A percentile compares a stretch with the other conserved stretches of the same genome.
phyloP scores from a whole-genome alignment of 2,113 vertebrate species.

The Oreochromis niloticus region DNA sequence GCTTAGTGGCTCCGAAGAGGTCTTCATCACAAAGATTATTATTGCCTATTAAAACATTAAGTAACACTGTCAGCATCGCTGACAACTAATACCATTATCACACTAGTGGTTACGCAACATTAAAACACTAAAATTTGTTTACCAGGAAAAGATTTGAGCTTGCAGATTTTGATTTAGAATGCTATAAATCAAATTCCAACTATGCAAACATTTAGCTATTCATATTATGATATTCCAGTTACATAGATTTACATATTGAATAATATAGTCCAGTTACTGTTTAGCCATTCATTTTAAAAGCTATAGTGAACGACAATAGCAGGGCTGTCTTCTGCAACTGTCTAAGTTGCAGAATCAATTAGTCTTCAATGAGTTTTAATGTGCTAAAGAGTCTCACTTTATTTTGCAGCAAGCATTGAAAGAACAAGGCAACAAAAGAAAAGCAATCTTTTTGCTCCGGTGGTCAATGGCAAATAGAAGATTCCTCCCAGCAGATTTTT shows the following conservation, averaged over 20 bases:
- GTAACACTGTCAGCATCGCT: neutral
- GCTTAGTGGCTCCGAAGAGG: neutral
- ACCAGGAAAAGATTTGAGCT: neutral
- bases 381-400: constrained; percentile 51
- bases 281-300: neutral
- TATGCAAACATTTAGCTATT: neutral
- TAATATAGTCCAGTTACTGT: neutral
- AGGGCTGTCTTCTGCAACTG: neutral
- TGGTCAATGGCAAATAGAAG: constrained; percentile 77
- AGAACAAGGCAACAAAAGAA: constrained; percentile 22
- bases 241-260: neutral
- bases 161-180: neutral
- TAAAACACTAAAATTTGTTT: neutral
- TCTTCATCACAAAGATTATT: neutral
- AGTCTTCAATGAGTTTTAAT: constrained; percentile 17
- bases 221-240: neutral
- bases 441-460: constrained; percentile 76
- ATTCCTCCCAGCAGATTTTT: constrained; percentile 92
- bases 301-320: neutral
- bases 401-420: constrained; percentile 46
- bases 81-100: neutral
- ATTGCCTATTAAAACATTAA: neutral
- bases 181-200: neutral
- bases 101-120: neutral
- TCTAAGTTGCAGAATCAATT: constrained; percentile 29